Evolutionary conservation across 2,888 invertebrate genomes (phyloP), one percentile per base, ranked within the genome.

Genomic region (Orgyia antiqua): DNA sequence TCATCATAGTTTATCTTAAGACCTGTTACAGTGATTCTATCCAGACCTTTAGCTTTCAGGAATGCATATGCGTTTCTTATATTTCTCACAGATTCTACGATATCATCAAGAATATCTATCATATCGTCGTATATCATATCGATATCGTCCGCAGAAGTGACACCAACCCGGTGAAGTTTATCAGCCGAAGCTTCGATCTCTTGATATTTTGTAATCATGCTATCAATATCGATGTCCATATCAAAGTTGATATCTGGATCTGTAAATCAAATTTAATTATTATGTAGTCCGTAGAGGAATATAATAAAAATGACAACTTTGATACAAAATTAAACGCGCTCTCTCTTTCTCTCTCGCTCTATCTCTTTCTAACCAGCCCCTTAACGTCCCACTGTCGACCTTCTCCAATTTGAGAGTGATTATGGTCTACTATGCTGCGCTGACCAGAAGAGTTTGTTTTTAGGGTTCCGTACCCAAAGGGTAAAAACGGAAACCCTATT

Each of bases 41-140:
- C 55, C 1, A 79, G 38, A 0, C 80, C 80, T 28, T 69, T 69
- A 1, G 51, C 58, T 42, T 66, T 68, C 0, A 79, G 29, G 31
- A 82, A 77, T 27, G 48, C 56, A 21, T 68, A 57, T 0, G 68
- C 63, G 10, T 70, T 59, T 2, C 49, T 50, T 0, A 55, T 41
- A n/a, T 61, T 45, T 29, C 51, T 57, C 0, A 74, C 34, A 3
- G 55, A 37, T 8, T 63, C 49, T 2, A 46, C 53, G 2, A 82
- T 39, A 3, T 64, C 51, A 13, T 59, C 52, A 2, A 76, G 6
- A 0, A 44, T 36, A 1, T 37, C 27, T 4, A 54, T 41, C 41
- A 75, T 66, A 11, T 59, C 51, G 0, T 56, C 37, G 31, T 65
- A 61, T 0, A 58, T 31, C 1, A 38, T 21, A 3, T 63, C 49